Percentiles rank a stretch among this genome's conserved stretches.
These are phyloP conservation scores for Sphyrna mokarran DNA, from an alignment of 2,113 vertebrate species.

Conservation along the genomic window DNA sequence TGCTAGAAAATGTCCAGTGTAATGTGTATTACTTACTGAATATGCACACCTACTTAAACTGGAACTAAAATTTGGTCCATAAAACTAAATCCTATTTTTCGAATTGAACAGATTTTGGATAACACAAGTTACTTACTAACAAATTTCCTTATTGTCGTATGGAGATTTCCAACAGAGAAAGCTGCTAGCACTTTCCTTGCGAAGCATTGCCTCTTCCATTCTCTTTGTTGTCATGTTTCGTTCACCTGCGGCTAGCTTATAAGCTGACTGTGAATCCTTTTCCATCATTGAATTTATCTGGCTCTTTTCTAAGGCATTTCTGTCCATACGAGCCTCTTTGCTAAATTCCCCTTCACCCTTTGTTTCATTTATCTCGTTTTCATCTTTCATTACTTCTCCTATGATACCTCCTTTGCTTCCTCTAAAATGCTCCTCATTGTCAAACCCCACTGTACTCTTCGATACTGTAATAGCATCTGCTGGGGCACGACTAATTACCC, in stretches of 20 bases:
- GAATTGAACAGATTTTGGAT: too few species aligned
- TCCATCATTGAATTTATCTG: not conserved
- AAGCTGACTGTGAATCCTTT: too few species aligned
- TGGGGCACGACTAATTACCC: not conserved
- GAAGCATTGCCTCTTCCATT: not conserved
- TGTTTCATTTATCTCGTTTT: not conserved
- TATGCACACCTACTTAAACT: not conserved
- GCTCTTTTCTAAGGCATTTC: not conserved
- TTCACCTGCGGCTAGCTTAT: not conserved
- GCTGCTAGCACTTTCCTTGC: not conserved
- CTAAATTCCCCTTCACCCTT: not conserved
- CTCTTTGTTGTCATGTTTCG: not conserved
- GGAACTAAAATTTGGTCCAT: not conserved
- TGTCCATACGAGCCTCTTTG: not conserved
- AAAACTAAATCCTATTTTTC: not conserved
- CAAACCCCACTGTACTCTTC: not conserved
- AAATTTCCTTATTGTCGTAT: slow-evolving; percentile 16
- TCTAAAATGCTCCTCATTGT: not conserved
- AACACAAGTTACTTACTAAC: slow-evolving; percentile 14
- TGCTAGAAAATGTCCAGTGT: not conserved
- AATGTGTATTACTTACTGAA: not conserved
- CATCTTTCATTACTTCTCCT: not conserved
- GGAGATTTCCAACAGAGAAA: slow-evolving; percentile 20
- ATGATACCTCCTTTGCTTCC: too few species aligned
- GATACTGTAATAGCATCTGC: not conserved